phyloP scores from a whole-genome alignment of 2,888 invertebrate genomes.

The Cabera pusaria region DNA sequence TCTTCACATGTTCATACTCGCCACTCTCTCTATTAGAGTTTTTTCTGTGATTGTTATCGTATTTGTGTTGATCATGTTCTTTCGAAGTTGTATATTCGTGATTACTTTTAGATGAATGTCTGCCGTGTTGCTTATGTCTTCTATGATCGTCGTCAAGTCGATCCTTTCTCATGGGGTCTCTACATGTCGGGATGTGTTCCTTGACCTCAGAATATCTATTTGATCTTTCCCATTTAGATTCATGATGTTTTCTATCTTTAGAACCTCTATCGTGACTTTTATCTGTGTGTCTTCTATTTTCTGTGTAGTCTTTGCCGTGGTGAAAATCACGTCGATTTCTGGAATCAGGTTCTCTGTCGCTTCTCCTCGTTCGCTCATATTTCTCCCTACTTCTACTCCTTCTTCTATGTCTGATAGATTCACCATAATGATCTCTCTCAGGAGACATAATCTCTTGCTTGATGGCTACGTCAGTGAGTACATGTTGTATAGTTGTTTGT shows the following conservation, averaged over 20 bases:
- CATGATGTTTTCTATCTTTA: conserved; percentile 7
- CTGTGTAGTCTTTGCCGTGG: background rate
- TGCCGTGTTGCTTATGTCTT: background rate
- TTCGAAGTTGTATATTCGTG: conserved; percentile 1
- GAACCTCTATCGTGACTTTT: too few relatives aligned
- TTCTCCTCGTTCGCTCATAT: conserved; percentile 4
- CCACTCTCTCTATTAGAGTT: conserved; percentile 1
- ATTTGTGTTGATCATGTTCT: conserved; percentile 3
- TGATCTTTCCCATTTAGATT: too few relatives aligned
- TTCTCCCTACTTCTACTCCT: conserved; percentile 8
- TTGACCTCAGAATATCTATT: too few relatives aligned
- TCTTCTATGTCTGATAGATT: conserved; percentile 13
- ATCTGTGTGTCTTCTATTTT: too few relatives aligned
- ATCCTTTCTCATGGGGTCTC: too few relatives aligned
- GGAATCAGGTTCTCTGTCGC: conserved; percentile 1
- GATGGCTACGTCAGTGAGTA: conserved; percentile 5
- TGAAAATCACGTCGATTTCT: conserved; percentile 1
- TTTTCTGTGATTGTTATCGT: conserved; percentile 3
- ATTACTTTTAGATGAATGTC: background rate
- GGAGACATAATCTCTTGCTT: conserved; percentile 27
- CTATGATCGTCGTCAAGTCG: background rate
- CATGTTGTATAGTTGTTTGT: conserved; percentile 1
- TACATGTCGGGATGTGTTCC: too few relatives aligned
- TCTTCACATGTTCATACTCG: background rate
- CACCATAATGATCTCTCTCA: conserved; percentile 1